These are phyloP conservation scores for Bolborhynchus lineola DNA, from an alignment of 2,113 vertebrate species.

Conservation along the genomic window DNA sequence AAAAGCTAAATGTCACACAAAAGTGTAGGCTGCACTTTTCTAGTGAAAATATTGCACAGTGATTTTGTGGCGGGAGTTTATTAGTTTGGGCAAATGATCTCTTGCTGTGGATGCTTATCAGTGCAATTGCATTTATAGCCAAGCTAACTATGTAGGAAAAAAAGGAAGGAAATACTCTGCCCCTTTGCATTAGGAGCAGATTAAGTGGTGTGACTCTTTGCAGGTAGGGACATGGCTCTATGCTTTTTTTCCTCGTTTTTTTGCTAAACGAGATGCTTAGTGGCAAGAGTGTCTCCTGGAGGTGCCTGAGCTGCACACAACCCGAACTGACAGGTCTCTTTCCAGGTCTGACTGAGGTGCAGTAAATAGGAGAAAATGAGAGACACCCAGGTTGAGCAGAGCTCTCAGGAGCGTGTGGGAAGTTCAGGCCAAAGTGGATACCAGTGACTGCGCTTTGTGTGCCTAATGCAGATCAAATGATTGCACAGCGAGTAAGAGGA, in stretches of 20 bases:
- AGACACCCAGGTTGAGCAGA: neutral
- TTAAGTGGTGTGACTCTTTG: neutral
- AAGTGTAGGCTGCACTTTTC: neutral
- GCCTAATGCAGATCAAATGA: neutral
- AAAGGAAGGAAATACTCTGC: neutral
- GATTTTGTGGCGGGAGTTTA: constrained; percentile 1
- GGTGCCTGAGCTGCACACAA: neutral
- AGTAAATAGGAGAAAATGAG: neutral
- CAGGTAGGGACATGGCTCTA: neutral
- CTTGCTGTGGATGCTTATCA: neutral
- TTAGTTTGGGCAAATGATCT: constrained; percentile 15
- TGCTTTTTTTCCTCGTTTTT: neutral
- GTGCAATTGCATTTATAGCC: neutral
- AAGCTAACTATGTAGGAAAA: neutral
- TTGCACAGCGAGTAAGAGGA: neutral
- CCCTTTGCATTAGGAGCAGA: neutral
- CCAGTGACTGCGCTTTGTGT: neutral
- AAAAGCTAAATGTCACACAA: neutral
- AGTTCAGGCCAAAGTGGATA: neutral
- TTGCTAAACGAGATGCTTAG: constrained; percentile 1
- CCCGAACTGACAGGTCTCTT: constrained; percentile 10
- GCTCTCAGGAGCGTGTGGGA: neutral
- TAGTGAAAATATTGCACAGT: neutral
- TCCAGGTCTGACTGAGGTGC: neutral
- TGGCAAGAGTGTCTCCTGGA: neutral